Evolutionary conservation across 2,113 vertebrate genomes (phyloP).

Genomic region (Balaeniceps rex): DNA sequence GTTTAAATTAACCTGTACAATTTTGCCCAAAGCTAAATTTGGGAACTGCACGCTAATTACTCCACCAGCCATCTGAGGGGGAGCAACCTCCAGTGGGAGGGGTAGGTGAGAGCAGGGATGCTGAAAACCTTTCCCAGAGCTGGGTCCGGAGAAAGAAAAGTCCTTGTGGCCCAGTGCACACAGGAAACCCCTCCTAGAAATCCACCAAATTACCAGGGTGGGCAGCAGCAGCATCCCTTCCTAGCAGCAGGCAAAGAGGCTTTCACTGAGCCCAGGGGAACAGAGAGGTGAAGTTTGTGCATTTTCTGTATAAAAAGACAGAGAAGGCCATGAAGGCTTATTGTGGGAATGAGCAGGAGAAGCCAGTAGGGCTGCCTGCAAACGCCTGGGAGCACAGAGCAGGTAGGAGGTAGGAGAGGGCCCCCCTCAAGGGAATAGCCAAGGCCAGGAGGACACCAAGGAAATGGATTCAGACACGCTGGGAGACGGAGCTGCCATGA

Average conservation of each 20-base stretch:
- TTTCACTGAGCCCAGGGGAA: background rate
- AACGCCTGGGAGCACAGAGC: background rate
- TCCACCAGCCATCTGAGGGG: background rate
- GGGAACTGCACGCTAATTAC: background rate
- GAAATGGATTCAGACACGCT: background rate
- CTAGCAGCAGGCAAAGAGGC: background rate
- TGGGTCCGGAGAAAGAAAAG: background rate
- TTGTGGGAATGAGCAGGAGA: background rate
- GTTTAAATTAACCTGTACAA: background rate
- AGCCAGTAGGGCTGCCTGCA: background rate
- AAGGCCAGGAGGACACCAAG: background rate
- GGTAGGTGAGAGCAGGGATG: background rate
- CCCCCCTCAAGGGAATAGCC: background rate
- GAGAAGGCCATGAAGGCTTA: background rate
- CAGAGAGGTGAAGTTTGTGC: background rate
- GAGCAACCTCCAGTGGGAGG: background rate
- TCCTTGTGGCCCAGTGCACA: background rate
- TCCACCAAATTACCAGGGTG: background rate
- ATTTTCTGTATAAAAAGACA: background rate
- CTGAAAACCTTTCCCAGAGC: background rate
- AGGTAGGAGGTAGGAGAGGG: background rate
- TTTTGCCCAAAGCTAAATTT: background rate
- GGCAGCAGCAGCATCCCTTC: background rate
- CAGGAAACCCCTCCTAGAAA: background rate
- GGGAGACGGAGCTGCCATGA: background rate